A percentile compares a stretch with the other conserved stretches of the same genome.
Conservation (phyloP, 2,888 invertebrate species). For the Nezara viridula region DNA sequence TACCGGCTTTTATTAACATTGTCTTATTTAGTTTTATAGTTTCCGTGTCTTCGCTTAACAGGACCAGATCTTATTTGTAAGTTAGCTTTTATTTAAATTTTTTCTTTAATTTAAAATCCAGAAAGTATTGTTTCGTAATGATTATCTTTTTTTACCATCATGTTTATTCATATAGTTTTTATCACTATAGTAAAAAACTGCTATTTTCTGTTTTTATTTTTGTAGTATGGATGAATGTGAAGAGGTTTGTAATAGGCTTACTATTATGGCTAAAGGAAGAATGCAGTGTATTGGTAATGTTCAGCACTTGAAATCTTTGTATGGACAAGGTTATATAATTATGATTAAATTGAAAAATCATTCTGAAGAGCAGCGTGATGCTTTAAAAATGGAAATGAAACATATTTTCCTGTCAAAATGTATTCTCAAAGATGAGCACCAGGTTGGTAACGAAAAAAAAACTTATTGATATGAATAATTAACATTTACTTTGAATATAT, state of each 20-base stretch:
- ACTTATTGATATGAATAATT: background rate
- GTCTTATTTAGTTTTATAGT: too few species aligned
- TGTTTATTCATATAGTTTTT: too few species aligned
- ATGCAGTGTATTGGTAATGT: conserved; percentile 82
- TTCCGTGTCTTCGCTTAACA: too few species aligned
- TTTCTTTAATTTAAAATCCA: too few species aligned
- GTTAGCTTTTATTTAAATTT: too few species aligned
- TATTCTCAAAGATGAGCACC: conserved; percentile 79
- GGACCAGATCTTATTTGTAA: too few species aligned
- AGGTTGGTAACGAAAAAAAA: conserved; percentile 68
- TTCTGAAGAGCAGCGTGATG: conserved; percentile 44
- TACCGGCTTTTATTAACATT: too few species aligned
- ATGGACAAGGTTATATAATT: conserved; percentile 79
- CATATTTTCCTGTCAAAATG: conserved; percentile 71
- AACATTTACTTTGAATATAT: background rate
- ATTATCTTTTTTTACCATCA: too few species aligned
- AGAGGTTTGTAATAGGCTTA: conserved; percentile 81
- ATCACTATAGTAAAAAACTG: too few species aligned
- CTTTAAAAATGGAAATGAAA: conserved; percentile 61
- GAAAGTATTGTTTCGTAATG: too few species aligned
- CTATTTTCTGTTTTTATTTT: background rate
- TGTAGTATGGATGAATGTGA: conserved; percentile 92
- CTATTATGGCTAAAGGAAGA: conserved; percentile 82
- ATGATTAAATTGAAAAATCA: conserved; percentile 70
- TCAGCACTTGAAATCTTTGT: conserved; percentile 79